Conservation (phyloP, 1,140 invertebrate species). For the Ceratosolen fusciceps region DNA sequence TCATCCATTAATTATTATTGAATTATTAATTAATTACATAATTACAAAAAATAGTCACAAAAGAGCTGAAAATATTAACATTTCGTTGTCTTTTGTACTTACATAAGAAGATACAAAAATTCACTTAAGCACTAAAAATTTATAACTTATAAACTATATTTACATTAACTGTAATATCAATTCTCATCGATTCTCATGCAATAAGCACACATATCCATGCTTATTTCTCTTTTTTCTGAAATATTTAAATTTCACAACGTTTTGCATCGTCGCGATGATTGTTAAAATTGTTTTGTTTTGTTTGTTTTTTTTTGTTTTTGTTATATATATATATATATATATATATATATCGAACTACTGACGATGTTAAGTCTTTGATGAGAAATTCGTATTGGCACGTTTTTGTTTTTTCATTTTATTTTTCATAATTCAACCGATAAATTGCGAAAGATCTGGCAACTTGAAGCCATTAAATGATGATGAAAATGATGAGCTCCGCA, state of each 20-base stretch:
- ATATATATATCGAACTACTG: conserved; percentile 11
- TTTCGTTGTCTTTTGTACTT: conserved; percentile 9
- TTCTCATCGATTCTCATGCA: background rate
- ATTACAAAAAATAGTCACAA: conserved; percentile 45
- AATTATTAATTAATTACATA: conserved; percentile 33
- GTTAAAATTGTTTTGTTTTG: background rate
- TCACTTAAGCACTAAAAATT: conserved; percentile 23
- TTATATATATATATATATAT: no score
- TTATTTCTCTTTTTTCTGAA: background rate
- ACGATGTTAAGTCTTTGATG: conserved; percentile 2
- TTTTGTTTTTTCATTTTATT: conserved; percentile 15
- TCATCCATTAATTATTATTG: background rate
- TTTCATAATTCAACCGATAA: conserved; percentile 68
- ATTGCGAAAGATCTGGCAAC: conserved; percentile 77
- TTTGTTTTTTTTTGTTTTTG: no score
- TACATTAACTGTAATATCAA: conserved; percentile 46
- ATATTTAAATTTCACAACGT: background rate
- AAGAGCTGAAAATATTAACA: conserved; percentile 19
- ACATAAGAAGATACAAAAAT: conserved; percentile 27
- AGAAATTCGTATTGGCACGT: conserved; percentile 46
- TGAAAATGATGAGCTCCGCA: conserved; percentile 62
- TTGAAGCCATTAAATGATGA: conserved; percentile 72
- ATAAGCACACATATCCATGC: background rate
- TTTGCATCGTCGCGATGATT: conserved; percentile 1
- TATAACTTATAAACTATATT: conserved; percentile 46